Evolutionary conservation across 2,113 vertebrate genomes (phyloP), one percentile per base, ranked within the genome.

Genomic region (Heloderma charlesbogerti): DNA sequence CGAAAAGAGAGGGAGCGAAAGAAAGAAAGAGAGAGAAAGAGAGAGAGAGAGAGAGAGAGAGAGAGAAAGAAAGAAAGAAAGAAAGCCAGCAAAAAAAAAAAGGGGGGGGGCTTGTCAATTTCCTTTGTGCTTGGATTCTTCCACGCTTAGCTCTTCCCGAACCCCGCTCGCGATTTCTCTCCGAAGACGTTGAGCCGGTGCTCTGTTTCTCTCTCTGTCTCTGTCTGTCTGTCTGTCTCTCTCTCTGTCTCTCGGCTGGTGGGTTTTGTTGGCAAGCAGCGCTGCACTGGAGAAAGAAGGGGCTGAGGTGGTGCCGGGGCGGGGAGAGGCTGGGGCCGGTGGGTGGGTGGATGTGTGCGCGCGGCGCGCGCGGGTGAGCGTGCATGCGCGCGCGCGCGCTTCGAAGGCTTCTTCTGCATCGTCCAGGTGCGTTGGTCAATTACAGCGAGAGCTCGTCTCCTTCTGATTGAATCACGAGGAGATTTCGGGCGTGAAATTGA

Each of bases 161-260:
- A n/a, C n/a, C n/a, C n/a, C n/a, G n/a, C 8, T 51, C 48, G 48
- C 48, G 48, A 5, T 51, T 51, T 51, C 48, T 51, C 84, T 89
- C 93, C 86, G 90, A 93, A 91, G 93, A 92, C 48, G 3, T 51
- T 51, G 48, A 16, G n/a, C 66, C 91, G 88, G 86, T 91, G 87
- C 93, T 89, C 93, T 90, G 48, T 8, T 51, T 3, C 48, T 51
- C 4, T 51, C 3, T 51, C 48, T 51, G n/a, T n/a, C n/a, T n/a
- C n/a, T n/a, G n/a, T n/a, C n/a, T n/a, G n/a, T n/a, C n/a, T n/a
- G n/a, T 89, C n/a, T n/a, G n/a, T n/a, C n/a, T n/a, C n/a, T n/a
- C n/a, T n/a, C n/a, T n/a, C 88, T 89, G 51, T 92, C 90, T 90
- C 94, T 84, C 20, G 63, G 91, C 94, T 84, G 90, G 95, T 89